phyloP scores from a whole-genome alignment of 2,888 invertebrate species.

The Diabrotica balteata region DNA sequence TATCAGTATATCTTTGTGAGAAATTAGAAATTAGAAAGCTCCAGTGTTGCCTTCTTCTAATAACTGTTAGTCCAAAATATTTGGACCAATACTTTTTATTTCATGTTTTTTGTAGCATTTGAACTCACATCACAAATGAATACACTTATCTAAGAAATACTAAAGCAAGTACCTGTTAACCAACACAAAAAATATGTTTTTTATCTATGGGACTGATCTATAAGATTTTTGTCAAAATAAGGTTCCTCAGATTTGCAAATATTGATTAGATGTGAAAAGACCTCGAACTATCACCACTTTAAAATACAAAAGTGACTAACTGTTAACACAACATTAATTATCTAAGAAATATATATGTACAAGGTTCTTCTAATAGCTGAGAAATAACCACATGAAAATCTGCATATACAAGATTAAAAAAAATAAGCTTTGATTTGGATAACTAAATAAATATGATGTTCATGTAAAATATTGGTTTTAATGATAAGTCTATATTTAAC shows the following conservation, averaged over 20 bases:
- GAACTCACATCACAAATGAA: too few relatives aligned
- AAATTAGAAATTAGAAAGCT: too few relatives aligned
- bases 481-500: background rate
- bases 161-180: too few relatives aligned
- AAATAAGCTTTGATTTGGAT: background rate
- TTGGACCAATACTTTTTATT: too few relatives aligned
- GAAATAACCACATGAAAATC: constrained; percentile 36
- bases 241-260: background rate
- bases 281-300: constrained; percentile 41
- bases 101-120: too few relatives aligned
- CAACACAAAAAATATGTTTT: too few relatives aligned
- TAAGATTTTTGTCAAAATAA: too few relatives aligned
- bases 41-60: too few relatives aligned
- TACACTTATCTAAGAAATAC: too few relatives aligned
- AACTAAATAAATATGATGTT: constrained; percentile 5
- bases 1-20: too few relatives aligned
- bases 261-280: constrained; percentile 15
- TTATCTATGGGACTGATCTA: too few relatives aligned
- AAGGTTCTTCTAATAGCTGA: constrained; percentile 40
- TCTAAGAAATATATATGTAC: constrained; percentile 37
- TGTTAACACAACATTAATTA: constrained; percentile 19
- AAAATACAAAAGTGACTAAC: constrained; percentile 29
- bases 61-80: too few relatives aligned
- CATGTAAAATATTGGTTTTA: constrained; percentile 4
- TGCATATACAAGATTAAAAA: constrained; percentile 6